These are phyloP conservation scores for Sceloporus tristichus DNA, from an alignment of 2,113 vertebrate species.

Conservation along the genomic window DNA sequence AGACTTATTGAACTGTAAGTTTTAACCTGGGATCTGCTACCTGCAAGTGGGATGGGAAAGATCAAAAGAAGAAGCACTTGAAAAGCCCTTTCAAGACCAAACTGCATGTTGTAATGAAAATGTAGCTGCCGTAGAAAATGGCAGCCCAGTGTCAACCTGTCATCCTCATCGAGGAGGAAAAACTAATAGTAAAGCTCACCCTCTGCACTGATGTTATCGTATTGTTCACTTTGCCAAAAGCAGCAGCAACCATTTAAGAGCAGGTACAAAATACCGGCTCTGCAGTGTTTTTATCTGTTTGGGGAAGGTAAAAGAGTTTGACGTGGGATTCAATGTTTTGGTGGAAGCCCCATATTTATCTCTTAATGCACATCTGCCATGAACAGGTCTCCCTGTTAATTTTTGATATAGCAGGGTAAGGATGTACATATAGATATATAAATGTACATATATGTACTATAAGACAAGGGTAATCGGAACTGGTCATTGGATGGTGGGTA, in stretches of 20 bases:
- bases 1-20: constrained; percentile 97
- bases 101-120: background rate
- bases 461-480: too few relatives aligned
- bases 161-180: background rate
- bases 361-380: background rate
- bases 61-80: constrained; percentile 13
- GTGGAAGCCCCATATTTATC: background rate
- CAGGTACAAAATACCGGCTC: too few relatives aligned
- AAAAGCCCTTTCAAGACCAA: background rate
- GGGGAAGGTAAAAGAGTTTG: background rate
- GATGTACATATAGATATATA: too few relatives aligned
- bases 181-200: background rate
- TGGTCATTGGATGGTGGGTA: too few relatives aligned
- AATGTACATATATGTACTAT: too few relatives aligned
- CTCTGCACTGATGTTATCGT: background rate
- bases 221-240: background rate
- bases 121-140: background rate
- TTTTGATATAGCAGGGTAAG: background rate
- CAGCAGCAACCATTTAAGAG: background rate
- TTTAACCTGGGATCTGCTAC: constrained; percentile 32
- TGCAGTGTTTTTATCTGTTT: background rate
- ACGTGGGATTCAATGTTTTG: background rate
- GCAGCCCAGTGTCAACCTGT: background rate
- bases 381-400: constrained; percentile 16
- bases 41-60: constrained; percentile 42